Evolutionary conservation across 2,797 vertebrate genomes (phyloP).

Genomic region (Gymnopithys bicolor): DNA sequence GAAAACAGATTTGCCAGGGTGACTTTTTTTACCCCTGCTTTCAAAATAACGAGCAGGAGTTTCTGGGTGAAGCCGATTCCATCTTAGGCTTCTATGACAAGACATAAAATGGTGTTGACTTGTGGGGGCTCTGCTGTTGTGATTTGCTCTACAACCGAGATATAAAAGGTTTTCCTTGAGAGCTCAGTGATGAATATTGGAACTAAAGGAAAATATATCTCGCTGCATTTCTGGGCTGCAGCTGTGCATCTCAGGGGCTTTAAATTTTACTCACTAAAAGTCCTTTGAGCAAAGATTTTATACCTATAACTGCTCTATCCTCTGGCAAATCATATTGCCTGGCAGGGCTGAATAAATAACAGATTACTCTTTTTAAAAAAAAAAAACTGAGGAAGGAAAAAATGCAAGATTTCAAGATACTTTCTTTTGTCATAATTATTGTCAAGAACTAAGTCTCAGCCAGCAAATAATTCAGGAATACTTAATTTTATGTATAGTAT

Average conservation of each 20-base stretch:
- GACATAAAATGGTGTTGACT: conserved; percentile 45
- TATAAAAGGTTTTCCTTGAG: conserved; percentile 50
- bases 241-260: not conserved
- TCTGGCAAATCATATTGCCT: not conserved
- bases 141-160: conserved; percentile 49
- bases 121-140: conserved; percentile 7
- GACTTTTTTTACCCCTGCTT: not conserved
- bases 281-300: not conserved
- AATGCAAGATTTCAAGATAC: not conserved
- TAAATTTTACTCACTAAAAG: conserved; percentile 10
- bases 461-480: not conserved
- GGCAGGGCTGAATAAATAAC: not conserved
- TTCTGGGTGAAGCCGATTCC: conserved; percentile 35
- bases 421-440: not conserved
- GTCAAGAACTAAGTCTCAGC: not conserved
- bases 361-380: not conserved
- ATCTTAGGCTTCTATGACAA: not conserved
- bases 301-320: not conserved
- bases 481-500: not conserved
- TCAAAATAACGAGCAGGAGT: not conserved
- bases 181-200: not conserved
- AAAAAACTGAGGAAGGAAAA: not conserved
- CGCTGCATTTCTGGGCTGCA: not conserved
- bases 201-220: conserved; percentile 5
- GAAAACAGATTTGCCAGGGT: not conserved